A percentile compares a stretch with the other conserved stretches of the same genome.
These are phyloP conservation scores for Rafetus swinhoei DNA, from an alignment of 2,113 vertebrate genomes.

Conservation along the genomic window DNA sequence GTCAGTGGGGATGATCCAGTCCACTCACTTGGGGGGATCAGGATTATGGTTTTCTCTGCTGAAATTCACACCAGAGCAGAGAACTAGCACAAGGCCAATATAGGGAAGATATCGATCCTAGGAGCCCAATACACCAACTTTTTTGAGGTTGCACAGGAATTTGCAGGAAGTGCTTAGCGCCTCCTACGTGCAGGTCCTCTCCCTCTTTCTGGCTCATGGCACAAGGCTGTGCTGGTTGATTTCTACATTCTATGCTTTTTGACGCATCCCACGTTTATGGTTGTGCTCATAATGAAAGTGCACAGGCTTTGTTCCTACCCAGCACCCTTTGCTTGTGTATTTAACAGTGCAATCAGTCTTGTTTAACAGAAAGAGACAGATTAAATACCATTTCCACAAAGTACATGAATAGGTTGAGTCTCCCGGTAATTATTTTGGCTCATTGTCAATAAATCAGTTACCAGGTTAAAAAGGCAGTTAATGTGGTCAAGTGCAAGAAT, in stretches of 20 bases:
- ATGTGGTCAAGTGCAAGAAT: neutral
- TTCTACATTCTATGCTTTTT: neutral
- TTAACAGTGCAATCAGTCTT: neutral
- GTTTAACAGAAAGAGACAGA: conserved; percentile 14
- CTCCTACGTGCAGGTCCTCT: neutral
- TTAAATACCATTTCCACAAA: conserved; percentile 23
- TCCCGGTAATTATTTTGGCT: conserved; percentile 3
- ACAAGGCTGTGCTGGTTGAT: neutral
- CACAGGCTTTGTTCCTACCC: neutral
- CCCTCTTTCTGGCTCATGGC: neutral
- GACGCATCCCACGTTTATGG: neutral
- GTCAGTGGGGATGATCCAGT: neutral
- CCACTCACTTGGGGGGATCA: neutral
- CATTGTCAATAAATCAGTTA: conserved; percentile 22
- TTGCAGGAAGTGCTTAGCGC: neutral
- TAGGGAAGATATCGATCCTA: fast-evolving
- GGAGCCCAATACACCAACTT: neutral
- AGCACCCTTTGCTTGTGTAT: neutral
- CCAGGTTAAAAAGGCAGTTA: neutral
- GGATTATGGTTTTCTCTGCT: neutral
- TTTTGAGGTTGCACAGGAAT: neutral
- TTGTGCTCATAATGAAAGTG: neutral
- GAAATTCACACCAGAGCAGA: neutral
- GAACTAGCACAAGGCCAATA: neutral
- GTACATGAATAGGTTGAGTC: neutral